Evolutionary conservation across 2,888 invertebrate species (phyloP), one percentile per base, ranked within the genome.

Genomic region (Ornithoptera alexandrae): DNA sequence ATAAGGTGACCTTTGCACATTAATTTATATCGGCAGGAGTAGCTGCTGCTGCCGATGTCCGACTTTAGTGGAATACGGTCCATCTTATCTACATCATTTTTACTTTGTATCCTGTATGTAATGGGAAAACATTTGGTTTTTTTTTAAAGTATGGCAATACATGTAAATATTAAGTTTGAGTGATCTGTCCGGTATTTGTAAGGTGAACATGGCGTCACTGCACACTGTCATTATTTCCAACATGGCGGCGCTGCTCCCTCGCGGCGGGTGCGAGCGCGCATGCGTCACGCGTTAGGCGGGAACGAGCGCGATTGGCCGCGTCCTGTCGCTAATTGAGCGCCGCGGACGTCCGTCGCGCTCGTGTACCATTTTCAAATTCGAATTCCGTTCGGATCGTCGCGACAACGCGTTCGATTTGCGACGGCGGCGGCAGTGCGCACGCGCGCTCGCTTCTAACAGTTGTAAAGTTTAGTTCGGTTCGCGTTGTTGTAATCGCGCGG

Each of bases 241-340:
- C 61, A 73, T 73, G 72, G 73, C 72, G 70, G 70, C 66, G 42
- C 56, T 42, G 68, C 67, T 65, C 66, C 69, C 69, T 66, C 46
- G 62, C 69, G 61, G 39, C 65, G 69, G 50, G 39, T 65, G 56
- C 65, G 65, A 30, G 30, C 30, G 63, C 70, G 70, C 68, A 74
- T 74, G 76, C 75, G 75, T 76, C 75, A 74, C 75, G 76, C 77
- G 77, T 79, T 78, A 75, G 78, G 83, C 84, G 86, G 87, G 87
- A 85, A 83, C 80, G 75, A 75, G 76, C 79, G 80, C 84, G 85
- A 88, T 88, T 88, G 88, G 88, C 74, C 80, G 82, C 87, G 84
- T 88, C 88, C 88, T 86, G 86, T 81, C 80, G 81, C 86, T 85
- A 87, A 88, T 88, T 87, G 85, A 83, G 81, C 82, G 76, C 75